Evolutionary conservation across 2,888 invertebrate species (phyloP).

Genomic region (Melipona beecheii): DNA sequence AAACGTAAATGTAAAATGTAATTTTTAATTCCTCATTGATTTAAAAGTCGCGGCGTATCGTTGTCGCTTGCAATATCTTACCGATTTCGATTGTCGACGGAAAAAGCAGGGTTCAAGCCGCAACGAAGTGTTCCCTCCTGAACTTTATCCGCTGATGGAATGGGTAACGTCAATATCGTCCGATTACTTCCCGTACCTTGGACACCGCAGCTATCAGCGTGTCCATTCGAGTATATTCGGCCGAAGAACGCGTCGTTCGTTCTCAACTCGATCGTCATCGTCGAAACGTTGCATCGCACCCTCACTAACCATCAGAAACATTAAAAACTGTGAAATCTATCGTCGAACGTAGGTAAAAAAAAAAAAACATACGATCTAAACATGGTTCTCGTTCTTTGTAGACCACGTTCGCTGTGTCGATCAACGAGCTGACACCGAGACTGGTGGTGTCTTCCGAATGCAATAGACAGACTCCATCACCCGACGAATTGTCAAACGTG

Average conservation of each 20-base stretch:
- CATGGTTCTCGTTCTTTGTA: conserved; percentile 94
- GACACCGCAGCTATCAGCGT: conserved; percentile 90
- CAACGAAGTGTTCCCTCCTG: conserved; percentile 65
- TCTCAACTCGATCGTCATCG: conserved; percentile 85
- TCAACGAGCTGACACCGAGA: conserved; percentile 90
- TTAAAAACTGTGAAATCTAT: background rate
- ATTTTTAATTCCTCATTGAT: background rate
- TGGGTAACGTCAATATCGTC: conserved; percentile 87
- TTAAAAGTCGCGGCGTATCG: background rate
- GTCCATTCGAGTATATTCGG: conserved; percentile 92
- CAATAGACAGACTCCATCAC: conserved; percentile 86
- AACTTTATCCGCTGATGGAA: conserved; percentile 80
- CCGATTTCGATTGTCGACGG: conserved; percentile 80
- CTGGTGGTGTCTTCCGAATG: conserved; percentile 93
- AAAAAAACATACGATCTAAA: conserved; percentile 89
- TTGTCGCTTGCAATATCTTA: conserved; percentile 48
- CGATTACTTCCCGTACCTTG: conserved; percentile 85
- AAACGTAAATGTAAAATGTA: background rate
- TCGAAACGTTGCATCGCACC: conserved; percentile 90
- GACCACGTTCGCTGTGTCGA: conserved; percentile 86
- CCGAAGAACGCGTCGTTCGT: conserved; percentile 87
- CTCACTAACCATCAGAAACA: conserved; percentile 86
- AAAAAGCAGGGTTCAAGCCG: conserved; percentile 80
- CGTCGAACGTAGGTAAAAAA: background rate
- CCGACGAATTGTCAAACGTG: conserved; percentile 83